Percentiles rank a stretch among this genome's conserved stretches.
These are phyloP conservation scores for Ctenodactylus gundi DNA, from an alignment of 2,113 vertebrate genomes.

Conservation along the genomic window DNA sequence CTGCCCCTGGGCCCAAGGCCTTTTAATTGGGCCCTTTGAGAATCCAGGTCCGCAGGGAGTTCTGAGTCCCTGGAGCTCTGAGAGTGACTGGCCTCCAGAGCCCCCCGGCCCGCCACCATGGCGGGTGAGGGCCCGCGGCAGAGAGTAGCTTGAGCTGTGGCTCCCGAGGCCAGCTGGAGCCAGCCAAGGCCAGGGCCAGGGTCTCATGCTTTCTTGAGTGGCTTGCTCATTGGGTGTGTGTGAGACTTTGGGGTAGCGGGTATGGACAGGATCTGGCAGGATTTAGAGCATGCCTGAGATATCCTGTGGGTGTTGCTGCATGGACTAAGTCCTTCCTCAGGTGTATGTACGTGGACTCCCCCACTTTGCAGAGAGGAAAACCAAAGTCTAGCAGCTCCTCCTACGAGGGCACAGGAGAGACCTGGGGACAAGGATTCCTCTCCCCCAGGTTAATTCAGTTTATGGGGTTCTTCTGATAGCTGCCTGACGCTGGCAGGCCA, in stretches of 20 bases:
- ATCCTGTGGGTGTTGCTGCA: neutral
- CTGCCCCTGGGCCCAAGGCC: neutral
- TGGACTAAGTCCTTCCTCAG: neutral
- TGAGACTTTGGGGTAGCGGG: neutral
- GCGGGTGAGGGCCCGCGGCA: no score
- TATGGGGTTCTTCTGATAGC: neutral
- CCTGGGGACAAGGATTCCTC: neutral
- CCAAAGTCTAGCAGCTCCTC: neutral
- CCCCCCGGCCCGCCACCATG: no score
- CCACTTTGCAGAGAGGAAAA: neutral
- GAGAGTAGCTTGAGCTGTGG: neutral
- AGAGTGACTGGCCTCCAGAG: fast-evolving
- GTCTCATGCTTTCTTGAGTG: neutral
- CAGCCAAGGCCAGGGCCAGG: neutral
- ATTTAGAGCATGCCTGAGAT: neutral
- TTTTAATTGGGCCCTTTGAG: neutral
- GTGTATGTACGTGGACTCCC: no score
- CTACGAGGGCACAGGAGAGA: neutral
- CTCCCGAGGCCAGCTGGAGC: neutral
- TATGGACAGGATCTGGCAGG: neutral
- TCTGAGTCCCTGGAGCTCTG: neutral
- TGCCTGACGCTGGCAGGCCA: neutral
- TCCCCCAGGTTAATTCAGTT: neutral
- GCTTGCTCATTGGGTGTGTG: no score
- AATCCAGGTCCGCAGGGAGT: fast-evolving